phyloP scores from a whole-genome alignment of 2,113 vertebrate genomes.

The Zootoca vivipara region DNA sequence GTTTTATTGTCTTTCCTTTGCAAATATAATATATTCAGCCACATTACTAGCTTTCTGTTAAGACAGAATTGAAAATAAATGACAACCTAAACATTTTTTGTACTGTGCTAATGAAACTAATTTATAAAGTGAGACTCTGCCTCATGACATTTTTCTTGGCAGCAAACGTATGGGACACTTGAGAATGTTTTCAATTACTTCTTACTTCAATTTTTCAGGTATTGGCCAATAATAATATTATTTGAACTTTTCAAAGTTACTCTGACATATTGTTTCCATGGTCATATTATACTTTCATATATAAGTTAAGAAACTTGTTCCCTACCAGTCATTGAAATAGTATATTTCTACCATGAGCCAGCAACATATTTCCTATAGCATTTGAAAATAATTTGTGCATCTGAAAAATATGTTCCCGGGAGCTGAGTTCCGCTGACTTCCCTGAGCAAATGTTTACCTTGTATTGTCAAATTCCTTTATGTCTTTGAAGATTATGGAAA shows the following conservation, averaged over 20 bases:
- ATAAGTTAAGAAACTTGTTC: conserved; percentile 44
- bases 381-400: conserved; percentile 5
- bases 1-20: conserved; percentile 58
- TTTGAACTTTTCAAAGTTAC: conserved; percentile 58
- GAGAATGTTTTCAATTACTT: conserved; percentile 74
- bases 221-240: conserved; percentile 72
- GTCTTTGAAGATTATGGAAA: background rate
- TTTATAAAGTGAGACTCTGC: conserved; percentile 54
- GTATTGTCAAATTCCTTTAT: background rate
- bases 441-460: background rate
- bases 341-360: background rate
- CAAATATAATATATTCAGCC: conserved; percentile 61
- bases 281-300: conserved; percentile 45
- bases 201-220: conserved; percentile 62
- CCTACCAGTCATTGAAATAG: conserved; percentile 39
- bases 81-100: conserved; percentile 63
- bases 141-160: conserved; percentile 83
- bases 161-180: conserved; percentile 58
- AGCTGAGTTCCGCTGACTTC: background rate
- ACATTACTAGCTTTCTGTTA: conserved; percentile 50
- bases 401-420: background rate
- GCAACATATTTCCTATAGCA: background rate
- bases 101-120: conserved; percentile 65
- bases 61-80: conserved; percentile 52
- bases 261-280: conserved; percentile 37